Percentiles rank a stretch among this genome's conserved stretches.
Evolutionary conservation across 2,113 vertebrate species (phyloP).

Genomic region (Ancistrus triradiatus): DNA sequence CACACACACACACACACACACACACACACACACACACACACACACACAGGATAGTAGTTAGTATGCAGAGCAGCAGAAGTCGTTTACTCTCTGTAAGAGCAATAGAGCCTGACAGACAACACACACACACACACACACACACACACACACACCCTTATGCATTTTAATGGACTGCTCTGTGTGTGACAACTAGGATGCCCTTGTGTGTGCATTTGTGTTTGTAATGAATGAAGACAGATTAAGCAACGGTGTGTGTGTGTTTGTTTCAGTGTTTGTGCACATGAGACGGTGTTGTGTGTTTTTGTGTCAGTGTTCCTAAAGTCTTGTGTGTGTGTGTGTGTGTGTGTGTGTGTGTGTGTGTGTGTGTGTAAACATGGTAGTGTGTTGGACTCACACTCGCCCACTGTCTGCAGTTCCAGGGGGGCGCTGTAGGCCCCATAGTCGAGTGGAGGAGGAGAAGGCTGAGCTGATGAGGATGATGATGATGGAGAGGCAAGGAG

Average conservation of each 20-base stretch:
- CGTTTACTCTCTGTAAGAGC: conserved; percentile 54
- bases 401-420: conserved; percentile 89
- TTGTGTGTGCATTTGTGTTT: not conserved
- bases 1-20: conserved; percentile 18
- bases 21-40: conserved; percentile 20
- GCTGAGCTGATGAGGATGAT: conserved; percentile 75
- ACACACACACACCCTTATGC: not conserved
- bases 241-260: not conserved
- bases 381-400: conserved; percentile 77
- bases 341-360: not conserved
- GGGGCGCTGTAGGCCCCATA: conserved; percentile 78
- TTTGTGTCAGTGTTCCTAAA: too few species aligned
- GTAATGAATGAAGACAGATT: not conserved
- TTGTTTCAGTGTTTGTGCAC: not conserved
- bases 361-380: not conserved
- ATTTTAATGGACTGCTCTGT: conserved; percentile 17
- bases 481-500: conserved; percentile 74
- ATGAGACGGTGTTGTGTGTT: too few species aligned
- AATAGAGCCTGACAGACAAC: conserved; percentile 47
- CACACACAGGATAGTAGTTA: conserved; percentile 32
- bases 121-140: not conserved
- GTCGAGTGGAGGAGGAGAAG: conserved; percentile 76
- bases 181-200: not conserved
- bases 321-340: not conserved
- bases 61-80: conserved; percentile 39